These are phyloP conservation scores for Himalopsyche anomala DNA, from an alignment of 2,888 invertebrate species.

Conservation along the genomic window DNA sequence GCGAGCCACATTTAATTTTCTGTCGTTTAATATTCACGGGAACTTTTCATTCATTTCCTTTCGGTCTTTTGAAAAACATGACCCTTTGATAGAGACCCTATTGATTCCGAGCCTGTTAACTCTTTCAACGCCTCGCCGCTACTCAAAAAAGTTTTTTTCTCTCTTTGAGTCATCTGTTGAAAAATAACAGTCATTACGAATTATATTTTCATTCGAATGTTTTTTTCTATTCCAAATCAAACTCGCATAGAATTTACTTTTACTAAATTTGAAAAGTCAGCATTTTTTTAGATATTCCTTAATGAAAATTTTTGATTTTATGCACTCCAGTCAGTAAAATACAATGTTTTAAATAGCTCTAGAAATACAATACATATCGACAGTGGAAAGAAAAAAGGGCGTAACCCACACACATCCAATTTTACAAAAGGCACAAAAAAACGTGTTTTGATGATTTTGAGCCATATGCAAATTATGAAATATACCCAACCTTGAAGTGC, in stretches of 20 bases:
- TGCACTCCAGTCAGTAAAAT: no score
- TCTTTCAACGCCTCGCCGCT: neutral
- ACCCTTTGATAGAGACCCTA: neutral
- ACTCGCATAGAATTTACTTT: neutral
- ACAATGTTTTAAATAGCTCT: no score
- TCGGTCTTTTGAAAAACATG: constrained; percentile 7
- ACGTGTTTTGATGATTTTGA: no score
- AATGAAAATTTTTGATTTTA: no score
- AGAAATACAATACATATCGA: no score
- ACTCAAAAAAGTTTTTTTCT: neutral
- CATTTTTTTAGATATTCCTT: no score
- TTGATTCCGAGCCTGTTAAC: constrained; percentile 3
- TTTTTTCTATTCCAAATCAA: neutral
- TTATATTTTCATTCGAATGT: neutral
- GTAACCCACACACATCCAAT: no score
- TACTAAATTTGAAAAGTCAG: no score
- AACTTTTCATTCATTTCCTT: constrained; percentile 8
- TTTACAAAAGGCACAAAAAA: no score
- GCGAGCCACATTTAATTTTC: constrained; percentile 13
- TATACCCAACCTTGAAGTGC: no score
- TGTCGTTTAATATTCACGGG: constrained; percentile 27
- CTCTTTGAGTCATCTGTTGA: neutral
- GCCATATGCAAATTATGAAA: no score
- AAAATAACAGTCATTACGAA: neutral
- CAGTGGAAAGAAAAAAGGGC: no score